These are phyloP conservation scores for Euproctis similis DNA, from an alignment of 2,888 invertebrate species.

Conservation along the genomic window DNA sequence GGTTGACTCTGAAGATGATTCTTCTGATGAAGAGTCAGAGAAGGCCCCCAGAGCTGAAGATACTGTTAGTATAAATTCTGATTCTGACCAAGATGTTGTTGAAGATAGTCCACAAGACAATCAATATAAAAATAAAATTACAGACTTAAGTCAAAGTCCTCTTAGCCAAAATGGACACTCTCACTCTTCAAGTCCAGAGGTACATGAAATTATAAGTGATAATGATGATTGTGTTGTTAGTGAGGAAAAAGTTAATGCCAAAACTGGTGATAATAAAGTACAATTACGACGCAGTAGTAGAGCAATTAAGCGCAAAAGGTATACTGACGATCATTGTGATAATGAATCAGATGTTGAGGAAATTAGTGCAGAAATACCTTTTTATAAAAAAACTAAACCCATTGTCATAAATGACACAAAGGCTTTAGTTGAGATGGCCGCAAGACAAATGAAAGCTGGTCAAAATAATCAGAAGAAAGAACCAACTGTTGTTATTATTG, in stretches of 20 bases:
- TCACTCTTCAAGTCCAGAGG: constrained; percentile 41
- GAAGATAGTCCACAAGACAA: constrained; percentile 38
- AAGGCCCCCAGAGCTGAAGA: constrained; percentile 39
- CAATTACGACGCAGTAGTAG: constrained; percentile 50
- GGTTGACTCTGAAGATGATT: constrained; percentile 40
- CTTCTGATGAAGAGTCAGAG: constrained; percentile 38
- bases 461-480: constrained; percentile 76
- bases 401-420: constrained; percentile 84
- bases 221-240: constrained; percentile 65
- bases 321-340: constrained; percentile 72
- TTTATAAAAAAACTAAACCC: constrained; percentile 44
- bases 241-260: constrained; percentile 23
- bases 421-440: constrained; percentile 80
- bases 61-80: constrained; percentile 57
- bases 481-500: constrained; percentile 85
- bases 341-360: constrained; percentile 80
- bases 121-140: constrained; percentile 33
- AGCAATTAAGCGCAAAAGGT: constrained; percentile 71
- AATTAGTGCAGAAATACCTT: constrained; percentile 75
- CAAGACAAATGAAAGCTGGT: constrained; percentile 56
- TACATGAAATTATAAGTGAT: constrained; percentile 59
- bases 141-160: constrained; percentile 34
- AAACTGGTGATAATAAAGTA: constrained; percentile 27
- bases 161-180: constrained; percentile 38
- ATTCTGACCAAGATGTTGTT: constrained; percentile 40